Evolutionary conservation across 2,113 vertebrate species (phyloP), one percentile per base, ranked within the genome.

Genomic region (Passer domesticus): DNA sequence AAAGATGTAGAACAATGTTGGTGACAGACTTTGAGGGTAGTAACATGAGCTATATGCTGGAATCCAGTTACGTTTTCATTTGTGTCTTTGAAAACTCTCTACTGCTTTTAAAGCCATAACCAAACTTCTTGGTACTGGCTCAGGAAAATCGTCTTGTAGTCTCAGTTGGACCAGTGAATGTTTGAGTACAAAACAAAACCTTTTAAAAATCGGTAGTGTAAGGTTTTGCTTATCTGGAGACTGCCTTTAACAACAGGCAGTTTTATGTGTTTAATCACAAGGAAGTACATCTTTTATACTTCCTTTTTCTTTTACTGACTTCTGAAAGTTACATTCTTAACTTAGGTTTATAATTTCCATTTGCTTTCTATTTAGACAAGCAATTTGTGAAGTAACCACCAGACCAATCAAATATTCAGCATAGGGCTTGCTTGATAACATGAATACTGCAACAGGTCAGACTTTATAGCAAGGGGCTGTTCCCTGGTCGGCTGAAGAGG

Each of bases 1-100:
- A 27, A 47, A 20, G 33, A 43, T 47, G 11, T 52, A 56, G 66
- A 85, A n/a, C 17, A 43, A 7, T 15, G 7, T 73, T 3, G 0
- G 14, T 69, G 46, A 17, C 33, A 85, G 62, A 70, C 80, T 77
- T 74, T 43, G 20, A 55, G 43, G 11, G 8, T 66, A 28, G 23
- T 9, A 37, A 0, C 23, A 4, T 35, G 52, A 79, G 41, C 13
- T 50, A 5, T 0, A 0, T 62, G n/a, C 21, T 25, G 8, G 17
- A 52, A 75, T 79, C 23, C 35, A 31, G 49, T 59, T 59, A 37
- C 39, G 8, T 66, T 85, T 21, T 13, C 8, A 5, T 60, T 30
- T 85, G 22, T 13, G 12, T 74, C 30, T 50, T 47, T 56, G 73
- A 60, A 84, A 94, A 78, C 20, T 17, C 25, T 52, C 13, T 52